Evolutionary conservation across 2,113 vertebrate species (phyloP).

Genomic region (Pholis gunnellus): DNA sequence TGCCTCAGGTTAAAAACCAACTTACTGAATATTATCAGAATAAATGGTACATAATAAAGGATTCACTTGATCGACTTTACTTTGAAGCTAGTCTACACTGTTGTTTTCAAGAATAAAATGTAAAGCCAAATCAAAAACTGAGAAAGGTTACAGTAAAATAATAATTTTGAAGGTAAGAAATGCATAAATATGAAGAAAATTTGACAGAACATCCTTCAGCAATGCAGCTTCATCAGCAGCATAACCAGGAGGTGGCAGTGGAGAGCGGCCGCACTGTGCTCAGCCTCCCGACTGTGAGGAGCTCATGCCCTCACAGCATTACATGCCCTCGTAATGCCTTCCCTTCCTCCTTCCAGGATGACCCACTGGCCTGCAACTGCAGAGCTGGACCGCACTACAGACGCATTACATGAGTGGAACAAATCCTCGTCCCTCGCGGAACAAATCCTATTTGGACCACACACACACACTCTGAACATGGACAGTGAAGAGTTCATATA

Average conservation of each 20-base stretch:
- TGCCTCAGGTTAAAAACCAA: background rate
- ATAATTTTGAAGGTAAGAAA: background rate
- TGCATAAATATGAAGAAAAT: background rate
- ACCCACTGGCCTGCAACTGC: constrained; percentile 52
- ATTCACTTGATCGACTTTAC: background rate
- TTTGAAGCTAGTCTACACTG: background rate
- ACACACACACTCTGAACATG: constrained; percentile 9
- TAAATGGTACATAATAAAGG: background rate
- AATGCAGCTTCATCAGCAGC: background rate
- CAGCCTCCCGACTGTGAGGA: constrained; percentile 48
- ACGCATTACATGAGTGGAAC: background rate
- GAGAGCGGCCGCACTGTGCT: background rate
- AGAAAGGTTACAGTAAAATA: background rate
- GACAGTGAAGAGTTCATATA: constrained; percentile 12
- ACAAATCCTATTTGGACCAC: constrained; percentile 57
- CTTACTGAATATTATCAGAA: background rate
- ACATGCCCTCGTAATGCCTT: constrained; percentile 66
- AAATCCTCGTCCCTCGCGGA: constrained; percentile 22
- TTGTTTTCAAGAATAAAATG: background rate
- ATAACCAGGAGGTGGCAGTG: constrained; percentile 64
- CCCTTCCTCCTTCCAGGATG: constrained; percentile 42
- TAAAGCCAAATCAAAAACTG: background rate
- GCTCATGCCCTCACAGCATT: constrained; percentile 61
- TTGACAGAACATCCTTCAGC: background rate
- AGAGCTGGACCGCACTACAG: constrained; percentile 34